Percentiles rank a stretch among this genome's conserved stretches.
phyloP scores from a whole-genome alignment of 2,888 invertebrate genomes.

The Dasysyrphus albostriatus region DNA sequence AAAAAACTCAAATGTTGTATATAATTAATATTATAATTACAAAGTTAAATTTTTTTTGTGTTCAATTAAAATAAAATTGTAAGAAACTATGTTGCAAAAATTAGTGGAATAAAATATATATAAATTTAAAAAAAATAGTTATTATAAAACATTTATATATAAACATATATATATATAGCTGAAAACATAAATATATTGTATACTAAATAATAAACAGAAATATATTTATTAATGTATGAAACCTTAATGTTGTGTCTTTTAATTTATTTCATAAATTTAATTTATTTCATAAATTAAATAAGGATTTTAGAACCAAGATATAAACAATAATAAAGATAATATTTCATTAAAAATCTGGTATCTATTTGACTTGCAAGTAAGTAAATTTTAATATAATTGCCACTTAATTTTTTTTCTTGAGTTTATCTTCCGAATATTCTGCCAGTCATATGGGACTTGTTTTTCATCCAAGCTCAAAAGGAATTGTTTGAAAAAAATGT shows the following conservation, averaged over 20 bases:
- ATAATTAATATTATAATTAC: slow-evolving; percentile 47
- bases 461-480: too few species aligned
- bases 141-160: slow-evolving; percentile 62
- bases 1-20: slow-evolving; percentile 54
- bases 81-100: slow-evolving; percentile 44
- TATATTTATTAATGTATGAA: slow-evolving; percentile 76
- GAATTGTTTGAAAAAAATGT: too few species aligned
- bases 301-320: too few species aligned
- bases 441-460: too few species aligned
- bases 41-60: slow-evolving; percentile 30
- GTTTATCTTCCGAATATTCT: too few species aligned
- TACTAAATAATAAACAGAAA: slow-evolving; percentile 72
- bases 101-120: slow-evolving; percentile 33
- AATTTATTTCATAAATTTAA: background rate
- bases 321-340: too few species aligned
- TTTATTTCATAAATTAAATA: too few species aligned
- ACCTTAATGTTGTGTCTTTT: slow-evolving; percentile 2
- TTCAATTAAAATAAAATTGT: slow-evolving; percentile 43
- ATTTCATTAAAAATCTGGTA: too few species aligned
- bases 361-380: too few species aligned
- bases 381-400: too few species aligned
- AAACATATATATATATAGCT: slow-evolving; percentile 73
- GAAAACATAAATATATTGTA: slow-evolving; percentile 75
- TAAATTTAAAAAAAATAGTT: slow-evolving; percentile 30
- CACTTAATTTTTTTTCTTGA: too few species aligned